Base-by-base conservation (phyloP, 2,888 invertebrate species). In the Zeuzera pyrina region DNA sequence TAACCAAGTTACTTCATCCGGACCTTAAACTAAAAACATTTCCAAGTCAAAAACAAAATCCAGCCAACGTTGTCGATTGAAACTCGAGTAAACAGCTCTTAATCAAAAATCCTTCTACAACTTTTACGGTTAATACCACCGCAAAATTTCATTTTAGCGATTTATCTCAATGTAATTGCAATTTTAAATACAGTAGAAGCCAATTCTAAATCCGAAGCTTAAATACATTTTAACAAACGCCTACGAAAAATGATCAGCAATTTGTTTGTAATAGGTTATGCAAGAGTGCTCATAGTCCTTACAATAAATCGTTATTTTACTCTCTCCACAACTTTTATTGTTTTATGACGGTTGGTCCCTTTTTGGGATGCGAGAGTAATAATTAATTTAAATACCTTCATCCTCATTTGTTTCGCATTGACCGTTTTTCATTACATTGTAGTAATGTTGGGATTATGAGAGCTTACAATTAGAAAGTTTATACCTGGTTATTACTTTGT, bases 101-200 rank as follows among this genome's bases (percentile, higher is more conserved):
- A 8, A 25, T 53, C 49, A 55, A 44, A 57, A 49, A 39, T 45
- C 36, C 45, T 42, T 39, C 45, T 38, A 35, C 21, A 22, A 30
- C 38, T 42, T 47, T 47, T 41, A 45, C 39, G 35, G 30, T 36
- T 31, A 45, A 42, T 40, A 34, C 42, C 34, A 38, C 49, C 43
- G 33, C 49, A 46, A 51, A 50, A 53, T 56, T 53, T 45, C 54
- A 55, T 57, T 55, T 47, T 29, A 31, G 44, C 48, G 43, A 57
- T 58, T 49, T 37, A 40, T 58, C 54, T 54, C 47, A 57, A 58
- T 58, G 51, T 47, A 54, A 52, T 54, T 50, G 49, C 45, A 51
- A 46, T 57, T 57, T 45, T 43, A 43, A 40, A 27, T 30, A 34
- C 41, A 42, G 46, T 42, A 42, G 39, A 40, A 35, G 28, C 38